phyloP scores from a whole-genome alignment of 2,113 vertebrate genomes.

The Rhinopomastus cyanomelas region DNA sequence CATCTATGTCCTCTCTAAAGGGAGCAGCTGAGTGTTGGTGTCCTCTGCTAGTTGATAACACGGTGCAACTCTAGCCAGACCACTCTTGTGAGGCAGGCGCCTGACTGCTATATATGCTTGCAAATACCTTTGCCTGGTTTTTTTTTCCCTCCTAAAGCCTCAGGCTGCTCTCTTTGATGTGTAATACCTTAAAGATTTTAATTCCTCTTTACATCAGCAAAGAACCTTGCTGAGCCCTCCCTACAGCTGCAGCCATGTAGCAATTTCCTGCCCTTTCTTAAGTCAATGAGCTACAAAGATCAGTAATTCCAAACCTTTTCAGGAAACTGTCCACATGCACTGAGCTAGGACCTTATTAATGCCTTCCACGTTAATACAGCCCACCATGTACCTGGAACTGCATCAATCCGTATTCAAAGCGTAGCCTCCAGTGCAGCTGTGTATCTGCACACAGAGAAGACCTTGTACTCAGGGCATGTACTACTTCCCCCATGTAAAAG shows the following conservation, averaged over 20 bases:
- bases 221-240: slow-evolving; percentile 49
- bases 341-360: slow-evolving; percentile 50
- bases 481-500: not conserved
- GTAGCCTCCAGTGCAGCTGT: not conserved
- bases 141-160: slow-evolving; percentile 49
- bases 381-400: slow-evolving; percentile 45
- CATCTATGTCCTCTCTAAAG: not conserved
- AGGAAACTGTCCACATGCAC: slow-evolving; percentile 50
- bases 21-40: not conserved
- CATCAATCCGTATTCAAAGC: not conserved
- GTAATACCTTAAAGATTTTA: slow-evolving; percentile 70
- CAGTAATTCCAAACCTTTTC: slow-evolving; percentile 56
- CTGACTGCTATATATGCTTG: slow-evolving; percentile 36
- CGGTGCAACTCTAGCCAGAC: slow-evolving; percentile 38
- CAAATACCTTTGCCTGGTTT: slow-evolving; percentile 34
- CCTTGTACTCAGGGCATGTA: not conserved
- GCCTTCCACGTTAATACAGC: slow-evolving; percentile 27
- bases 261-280: slow-evolving; percentile 67
- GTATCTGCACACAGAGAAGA: not conserved
- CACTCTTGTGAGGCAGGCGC: slow-evolving; percentile 16
- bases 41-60: not conserved
- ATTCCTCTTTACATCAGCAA: slow-evolving; percentile 66
- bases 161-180: slow-evolving; percentile 62
- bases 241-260: slow-evolving; percentile 44
- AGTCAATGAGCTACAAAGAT: slow-evolving; percentile 65